Evolutionary conservation across 2,888 invertebrate genomes (phyloP).

Genomic region (Oscheius sp.): DNA sequence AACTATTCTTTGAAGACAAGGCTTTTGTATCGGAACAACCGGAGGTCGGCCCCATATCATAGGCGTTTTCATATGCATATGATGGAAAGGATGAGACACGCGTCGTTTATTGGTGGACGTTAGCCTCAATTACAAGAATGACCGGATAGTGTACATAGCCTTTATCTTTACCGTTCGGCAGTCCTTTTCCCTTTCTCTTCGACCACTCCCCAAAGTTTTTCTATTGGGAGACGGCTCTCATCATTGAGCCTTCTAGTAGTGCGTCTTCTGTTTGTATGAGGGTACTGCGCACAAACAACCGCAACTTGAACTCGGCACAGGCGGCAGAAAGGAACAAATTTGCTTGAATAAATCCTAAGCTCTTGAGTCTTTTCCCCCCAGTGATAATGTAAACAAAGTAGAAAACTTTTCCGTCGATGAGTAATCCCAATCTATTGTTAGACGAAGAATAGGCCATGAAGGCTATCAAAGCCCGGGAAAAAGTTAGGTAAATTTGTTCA

Average conservation of each 20-base stretch:
- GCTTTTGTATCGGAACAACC: conserved; percentile 23
- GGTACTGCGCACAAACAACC: conserved; percentile 32
- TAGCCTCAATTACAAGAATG: conserved; percentile 24
- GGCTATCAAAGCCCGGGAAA: conserved; percentile 6
- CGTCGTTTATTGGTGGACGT: conserved; percentile 16
- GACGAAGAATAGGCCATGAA: too few species aligned
- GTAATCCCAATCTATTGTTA: conserved; percentile 6
- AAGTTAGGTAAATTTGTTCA: conserved; percentile 23
- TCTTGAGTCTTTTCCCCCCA: background rate
- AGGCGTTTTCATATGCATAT: conserved; percentile 11
- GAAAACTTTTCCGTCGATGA: background rate
- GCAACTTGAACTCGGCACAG: conserved; percentile 31
- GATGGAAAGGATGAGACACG: conserved; percentile 23
- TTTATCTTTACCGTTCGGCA: background rate
- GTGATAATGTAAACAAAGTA: conserved; percentile 14
- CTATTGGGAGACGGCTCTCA: conserved; percentile 8
- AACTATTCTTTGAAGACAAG: background rate
- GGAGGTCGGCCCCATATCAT: conserved; percentile 22
- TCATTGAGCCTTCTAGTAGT: conserved; percentile 17
- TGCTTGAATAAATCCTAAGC: conserved; percentile 27
- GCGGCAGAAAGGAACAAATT: conserved; percentile 21
- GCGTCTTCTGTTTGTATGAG: conserved; percentile 31
- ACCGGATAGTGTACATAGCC: conserved; percentile 1
- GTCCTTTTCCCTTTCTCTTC: background rate
- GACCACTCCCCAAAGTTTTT: conserved; percentile 23